Evolutionary conservation across 2,888 invertebrate genomes (phyloP).

Genomic region (Trypoxylon attenuatum): DNA sequence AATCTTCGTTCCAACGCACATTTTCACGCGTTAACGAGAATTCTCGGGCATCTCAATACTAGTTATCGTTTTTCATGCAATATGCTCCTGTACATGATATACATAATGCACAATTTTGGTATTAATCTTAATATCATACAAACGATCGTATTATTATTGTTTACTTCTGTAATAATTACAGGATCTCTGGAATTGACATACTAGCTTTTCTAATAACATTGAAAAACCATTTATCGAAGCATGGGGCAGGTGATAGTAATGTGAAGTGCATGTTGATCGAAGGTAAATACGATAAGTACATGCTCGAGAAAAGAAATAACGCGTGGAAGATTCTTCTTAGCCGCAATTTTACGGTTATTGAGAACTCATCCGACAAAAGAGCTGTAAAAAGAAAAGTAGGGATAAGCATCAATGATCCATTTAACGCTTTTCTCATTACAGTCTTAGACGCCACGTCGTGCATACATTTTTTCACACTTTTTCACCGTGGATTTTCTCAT

Average conservation of each 20-base stretch:
- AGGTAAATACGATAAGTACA: background rate
- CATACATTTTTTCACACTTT: slow-evolving; percentile 11
- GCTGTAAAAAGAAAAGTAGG: slow-evolving; percentile 6
- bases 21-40: slow-evolving; percentile 23
- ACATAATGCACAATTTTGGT: too few species aligned
- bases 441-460: slow-evolving; percentile 11
- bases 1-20: slow-evolving; percentile 54
- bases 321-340: slow-evolving; percentile 37
- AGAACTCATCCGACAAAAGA: slow-evolving; percentile 20
- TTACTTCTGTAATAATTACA: too few species aligned
- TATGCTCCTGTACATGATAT: too few species aligned
- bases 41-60: slow-evolving; percentile 36
- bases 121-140: too few species aligned
- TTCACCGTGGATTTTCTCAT: slow-evolving; percentile 29
- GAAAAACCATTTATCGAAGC: too few species aligned
- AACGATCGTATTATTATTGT: too few species aligned
- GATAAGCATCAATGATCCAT: slow-evolving; percentile 37
- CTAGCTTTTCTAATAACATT: too few species aligned
- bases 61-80: too few species aligned
- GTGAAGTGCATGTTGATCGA: too few species aligned
- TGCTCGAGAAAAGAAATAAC: slow-evolving; percentile 29
- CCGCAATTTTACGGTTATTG: slow-evolving; percentile 36
- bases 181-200: too few species aligned
- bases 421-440: slow-evolving; percentile 41
- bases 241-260: too few species aligned